Evolutionary conservation across 2,888 invertebrate genomes (phyloP), one percentile per base, ranked within the genome.

Genomic region (Eutolmus rufibarbis): DNA sequence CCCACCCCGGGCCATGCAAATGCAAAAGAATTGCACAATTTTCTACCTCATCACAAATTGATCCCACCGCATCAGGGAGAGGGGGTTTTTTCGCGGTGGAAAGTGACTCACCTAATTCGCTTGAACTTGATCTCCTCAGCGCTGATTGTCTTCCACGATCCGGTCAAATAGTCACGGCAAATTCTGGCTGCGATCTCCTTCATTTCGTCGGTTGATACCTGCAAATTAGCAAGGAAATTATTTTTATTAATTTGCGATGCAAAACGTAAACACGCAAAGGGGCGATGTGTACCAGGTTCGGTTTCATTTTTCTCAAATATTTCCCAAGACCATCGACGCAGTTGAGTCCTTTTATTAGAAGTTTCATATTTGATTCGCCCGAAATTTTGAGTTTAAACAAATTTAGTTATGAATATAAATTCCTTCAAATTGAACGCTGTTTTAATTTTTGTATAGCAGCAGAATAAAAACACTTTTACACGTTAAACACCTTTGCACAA

Each of bases 161-260:
- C 98, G 89, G 96, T 96, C 81, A 98, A 94, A 92, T 97, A 98
- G 93, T 98, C 97, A 90, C 96, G 94, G 93, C 98, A 98, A 89
- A 98, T 96, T 90, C 96, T 95, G 23, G 96, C 96, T 0, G 97
- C 97, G 88, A 96, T 95, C 89, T 96, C 96, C 87, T 96, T 94
- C 95, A 97, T 97, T 92, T 97, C 97, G 87, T 91, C 91, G 85
- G 91, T 89, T 86, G 92, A 90, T 86, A 92, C 92, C 92, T 92
- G 82, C 16, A 84, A 37, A 23, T 40, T 14, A 66, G 78, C 87
- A 51, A 57, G 77, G 34, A 85, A 84, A 74, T 31, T 56, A 86
- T 57, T 28, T 37, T 57, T 43, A 28, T 87, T 43, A 37, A 2
- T 84, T 14, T 31, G 0, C 23, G 19, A 31, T 16, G 14, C 12